These are phyloP conservation scores for Hippolais icterina DNA, from an alignment of 2,113 vertebrate species.

Conservation along the genomic window DNA sequence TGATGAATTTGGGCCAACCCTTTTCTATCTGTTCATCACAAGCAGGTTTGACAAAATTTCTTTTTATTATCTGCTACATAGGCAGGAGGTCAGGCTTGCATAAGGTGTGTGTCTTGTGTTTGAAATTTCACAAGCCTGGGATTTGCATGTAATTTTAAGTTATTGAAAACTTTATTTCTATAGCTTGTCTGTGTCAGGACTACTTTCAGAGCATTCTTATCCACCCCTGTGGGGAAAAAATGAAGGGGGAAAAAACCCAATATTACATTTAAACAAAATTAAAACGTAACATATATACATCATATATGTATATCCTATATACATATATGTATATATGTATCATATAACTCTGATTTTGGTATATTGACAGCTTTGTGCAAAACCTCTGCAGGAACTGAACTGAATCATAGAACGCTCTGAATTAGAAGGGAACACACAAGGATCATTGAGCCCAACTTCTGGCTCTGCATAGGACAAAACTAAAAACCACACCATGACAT, in stretches of 20 bases:
- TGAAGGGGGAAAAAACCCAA: rapidly evolving
- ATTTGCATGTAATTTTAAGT: background rate
- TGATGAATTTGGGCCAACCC: background rate
- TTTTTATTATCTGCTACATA: slow-evolving; percentile 1
- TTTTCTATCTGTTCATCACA: background rate
- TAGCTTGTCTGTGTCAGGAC: background rate
- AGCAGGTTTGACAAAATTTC: background rate
- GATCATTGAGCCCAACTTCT: background rate
- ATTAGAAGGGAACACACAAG: background rate
- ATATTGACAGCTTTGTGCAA: background rate
- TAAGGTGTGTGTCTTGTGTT: background rate
- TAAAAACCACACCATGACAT: background rate
- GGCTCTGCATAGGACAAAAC: background rate
- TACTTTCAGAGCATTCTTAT: background rate
- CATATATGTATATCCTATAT: too few relatives aligned
- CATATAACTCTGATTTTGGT: background rate
- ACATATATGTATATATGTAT: too few relatives aligned
- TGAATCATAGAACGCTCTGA: background rate
- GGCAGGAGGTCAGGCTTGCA: slow-evolving; percentile 8
- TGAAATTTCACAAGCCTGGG: background rate
- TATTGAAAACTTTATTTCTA: background rate
- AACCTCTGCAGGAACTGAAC: background rate
- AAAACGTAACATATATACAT: too few relatives aligned
- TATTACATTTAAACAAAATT: background rate
- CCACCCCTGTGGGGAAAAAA: rapidly evolving